These are phyloP conservation scores for Scolopax rusticola DNA, from an alignment of 2,797 vertebrate genomes.

Conservation along the genomic window DNA sequence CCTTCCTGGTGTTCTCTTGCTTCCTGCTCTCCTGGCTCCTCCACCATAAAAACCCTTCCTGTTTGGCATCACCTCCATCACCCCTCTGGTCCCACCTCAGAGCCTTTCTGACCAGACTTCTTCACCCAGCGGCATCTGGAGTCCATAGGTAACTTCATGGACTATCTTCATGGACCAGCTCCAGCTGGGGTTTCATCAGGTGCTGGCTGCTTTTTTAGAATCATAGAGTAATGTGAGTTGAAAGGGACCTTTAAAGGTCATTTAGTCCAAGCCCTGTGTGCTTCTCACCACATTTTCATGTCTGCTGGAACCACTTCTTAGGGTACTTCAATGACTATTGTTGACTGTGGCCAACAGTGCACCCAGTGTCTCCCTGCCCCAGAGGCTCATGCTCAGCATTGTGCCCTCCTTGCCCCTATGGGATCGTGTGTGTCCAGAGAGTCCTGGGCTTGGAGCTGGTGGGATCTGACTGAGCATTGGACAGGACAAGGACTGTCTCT, in stretches of 20 bases:
- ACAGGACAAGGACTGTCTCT: fast-evolving
- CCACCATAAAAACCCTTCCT: background rate
- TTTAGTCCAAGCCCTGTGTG: background rate
- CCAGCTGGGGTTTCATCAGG: fast-evolving
- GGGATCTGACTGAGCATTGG: fast-evolving
- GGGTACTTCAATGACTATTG: fast-evolving
- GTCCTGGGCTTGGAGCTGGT: background rate
- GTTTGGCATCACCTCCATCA: fast-evolving
- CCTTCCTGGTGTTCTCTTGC: background rate
- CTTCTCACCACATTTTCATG: fast-evolving
- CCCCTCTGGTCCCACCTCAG: background rate
- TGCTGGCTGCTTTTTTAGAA: background rate
- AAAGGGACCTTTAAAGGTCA: background rate
- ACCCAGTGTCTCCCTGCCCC: fast-evolving
- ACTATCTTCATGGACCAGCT: background rate
- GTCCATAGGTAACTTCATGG: fast-evolving
- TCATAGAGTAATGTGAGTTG: background rate
- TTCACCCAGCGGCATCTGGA: fast-evolving
- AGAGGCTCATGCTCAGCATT: background rate
- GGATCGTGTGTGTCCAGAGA: fast-evolving
- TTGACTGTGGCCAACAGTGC: fast-evolving
- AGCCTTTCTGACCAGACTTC: background rate
- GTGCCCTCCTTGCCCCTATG: fast-evolving
- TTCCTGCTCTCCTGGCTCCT: fast-evolving
- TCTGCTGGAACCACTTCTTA: background rate